These are phyloP conservation scores for Dipodomys merriami DNA, from an alignment of 2,113 vertebrate species.

Conservation along the genomic window DNA sequence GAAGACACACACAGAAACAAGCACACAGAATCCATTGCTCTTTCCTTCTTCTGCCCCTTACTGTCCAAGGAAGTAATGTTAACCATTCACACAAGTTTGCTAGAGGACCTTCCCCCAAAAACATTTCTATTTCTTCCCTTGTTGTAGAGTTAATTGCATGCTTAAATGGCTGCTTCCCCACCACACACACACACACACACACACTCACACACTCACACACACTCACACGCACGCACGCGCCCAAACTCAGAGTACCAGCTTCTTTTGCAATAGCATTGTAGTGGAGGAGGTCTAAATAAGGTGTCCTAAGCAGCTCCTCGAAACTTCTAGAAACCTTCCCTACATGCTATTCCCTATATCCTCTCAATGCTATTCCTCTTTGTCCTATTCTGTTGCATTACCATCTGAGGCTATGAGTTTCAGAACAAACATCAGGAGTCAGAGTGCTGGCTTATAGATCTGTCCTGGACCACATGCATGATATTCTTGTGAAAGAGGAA, in stretches of 20 bases:
- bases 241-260: background rate
- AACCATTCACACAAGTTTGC: background rate
- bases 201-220: too few species aligned
- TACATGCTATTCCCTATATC: background rate
- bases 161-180: background rate
- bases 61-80: background rate
- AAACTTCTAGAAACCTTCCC: constrained; percentile 12
- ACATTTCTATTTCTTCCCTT: background rate
- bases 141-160: background rate
- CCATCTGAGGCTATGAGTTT: background rate
- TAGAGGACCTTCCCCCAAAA: background rate
- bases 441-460: background rate
- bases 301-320: background rate
- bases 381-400: background rate
- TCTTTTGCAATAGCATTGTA: background rate
- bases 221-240: too few species aligned
- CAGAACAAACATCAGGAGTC: background rate
- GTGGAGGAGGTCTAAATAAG: background rate
- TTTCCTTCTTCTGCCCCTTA: background rate
- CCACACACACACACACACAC: background rate
- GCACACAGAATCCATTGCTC: background rate
- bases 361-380: background rate
- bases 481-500: constrained; percentile 22
- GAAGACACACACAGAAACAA: background rate
- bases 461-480: background rate